These are phyloP conservation scores for Urocolius indicus DNA, from an alignment of 2,113 vertebrate species.

Conservation along the genomic window DNA sequence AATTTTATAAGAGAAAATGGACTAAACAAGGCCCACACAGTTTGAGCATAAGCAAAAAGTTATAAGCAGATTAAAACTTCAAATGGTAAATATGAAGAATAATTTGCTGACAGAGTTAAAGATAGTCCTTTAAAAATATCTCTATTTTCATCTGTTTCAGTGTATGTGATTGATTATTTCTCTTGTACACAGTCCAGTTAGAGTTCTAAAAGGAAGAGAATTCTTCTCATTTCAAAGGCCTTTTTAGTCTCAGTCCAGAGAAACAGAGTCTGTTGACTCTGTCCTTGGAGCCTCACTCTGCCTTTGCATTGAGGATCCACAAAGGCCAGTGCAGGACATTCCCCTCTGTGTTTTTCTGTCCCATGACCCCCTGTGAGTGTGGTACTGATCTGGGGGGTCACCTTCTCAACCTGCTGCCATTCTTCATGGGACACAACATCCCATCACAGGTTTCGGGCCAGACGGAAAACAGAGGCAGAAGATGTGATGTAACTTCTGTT, in stretches of 20 bases:
- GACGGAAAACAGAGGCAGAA: neutral
- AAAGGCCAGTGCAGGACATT: accelerated
- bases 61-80: neutral
- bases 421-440: accelerated
- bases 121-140: neutral
- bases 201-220: neutral
- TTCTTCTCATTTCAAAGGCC: neutral
- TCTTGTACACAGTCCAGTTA: neutral
- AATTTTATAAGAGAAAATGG: constrained; percentile 1
- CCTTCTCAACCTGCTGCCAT: neutral
- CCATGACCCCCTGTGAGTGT: neutral
- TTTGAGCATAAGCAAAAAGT: neutral
- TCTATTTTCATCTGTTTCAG: neutral
- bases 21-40: neutral
- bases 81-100: neutral
- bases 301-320: neutral
- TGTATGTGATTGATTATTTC: neutral
- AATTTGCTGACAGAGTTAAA: neutral
- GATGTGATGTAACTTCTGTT: neutral
- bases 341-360: neutral
- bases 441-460: neutral
- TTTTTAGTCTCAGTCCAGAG: neutral
- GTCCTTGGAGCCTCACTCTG: accelerated
- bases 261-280: neutral
- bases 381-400: neutral